phyloP scores from a whole-genome alignment of 1,140 invertebrate genomes.

The Stegodyphus dumicola region DNA sequence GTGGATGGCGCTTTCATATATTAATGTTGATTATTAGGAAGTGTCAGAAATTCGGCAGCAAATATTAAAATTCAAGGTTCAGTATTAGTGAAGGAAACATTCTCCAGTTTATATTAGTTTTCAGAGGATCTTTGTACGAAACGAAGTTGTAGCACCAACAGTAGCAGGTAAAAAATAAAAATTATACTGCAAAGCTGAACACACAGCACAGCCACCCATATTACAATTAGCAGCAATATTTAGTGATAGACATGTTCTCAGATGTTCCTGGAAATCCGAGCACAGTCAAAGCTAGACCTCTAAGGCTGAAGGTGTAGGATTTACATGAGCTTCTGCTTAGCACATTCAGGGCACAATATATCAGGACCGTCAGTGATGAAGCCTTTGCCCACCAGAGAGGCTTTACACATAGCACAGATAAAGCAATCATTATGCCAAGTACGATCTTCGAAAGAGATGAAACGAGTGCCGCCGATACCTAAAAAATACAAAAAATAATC shows the following conservation, averaged over 20 bases:
- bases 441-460: slow-evolving; percentile 99
- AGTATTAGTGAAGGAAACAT: slow-evolving; percentile 1
- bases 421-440: slow-evolving; percentile 99
- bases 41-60: background rate
- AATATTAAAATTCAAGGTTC: background rate
- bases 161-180: slow-evolving; percentile 25
- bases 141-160: slow-evolving; percentile 44
- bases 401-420: slow-evolving; percentile 93
- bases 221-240: slow-evolving; percentile 56
- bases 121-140: slow-evolving; percentile 23
- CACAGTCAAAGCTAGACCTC: slow-evolving; percentile 34
- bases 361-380: slow-evolving; percentile 98
- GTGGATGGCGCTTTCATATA: background rate
- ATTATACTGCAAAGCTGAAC: slow-evolving; percentile 56
- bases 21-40: background rate
- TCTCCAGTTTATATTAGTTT: slow-evolving; percentile 9
- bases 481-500: slow-evolving; percentile 35
- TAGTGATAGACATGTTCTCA: slow-evolving; percentile 24
- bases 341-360: slow-evolving; percentile 99
- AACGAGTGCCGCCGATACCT: slow-evolving; percentile 98
- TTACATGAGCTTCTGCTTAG: slow-evolving; percentile 84
- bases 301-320: slow-evolving; percentile 43
- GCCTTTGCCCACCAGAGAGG: slow-evolving; percentile 94
- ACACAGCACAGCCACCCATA: slow-evolving; percentile 55
- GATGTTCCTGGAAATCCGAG: slow-evolving; percentile 54